Evolutionary conservation across 2,113 vertebrate genomes (phyloP).

Genomic region (Pterocles gutturalis): DNA sequence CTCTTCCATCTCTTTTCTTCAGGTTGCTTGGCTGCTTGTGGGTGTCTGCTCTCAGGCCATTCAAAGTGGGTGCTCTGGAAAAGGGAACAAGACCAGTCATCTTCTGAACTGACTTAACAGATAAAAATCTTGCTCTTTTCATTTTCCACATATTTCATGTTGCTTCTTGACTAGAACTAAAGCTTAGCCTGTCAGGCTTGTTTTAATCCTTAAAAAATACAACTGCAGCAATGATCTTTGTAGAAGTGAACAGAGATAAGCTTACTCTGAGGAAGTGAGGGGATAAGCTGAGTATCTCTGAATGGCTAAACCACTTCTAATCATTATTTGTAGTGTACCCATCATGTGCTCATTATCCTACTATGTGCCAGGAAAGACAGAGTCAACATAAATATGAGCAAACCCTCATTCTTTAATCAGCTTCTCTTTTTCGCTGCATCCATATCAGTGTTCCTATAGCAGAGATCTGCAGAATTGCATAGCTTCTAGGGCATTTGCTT

Average conservation of each 20-base stretch:
- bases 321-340: background rate
- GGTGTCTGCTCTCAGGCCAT: background rate
- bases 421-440: background rate
- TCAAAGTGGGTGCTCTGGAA: background rate
- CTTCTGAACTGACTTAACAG: background rate
- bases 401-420: background rate
- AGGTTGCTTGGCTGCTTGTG: background rate
- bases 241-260: conserved; percentile 45
- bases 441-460: background rate
- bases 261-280: background rate
- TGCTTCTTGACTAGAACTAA: conserved; percentile 9
- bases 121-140: background rate
- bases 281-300: background rate
- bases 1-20: background rate
- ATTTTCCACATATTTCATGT: background rate
- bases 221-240: background rate
- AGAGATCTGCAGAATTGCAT: background rate
- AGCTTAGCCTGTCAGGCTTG: background rate
- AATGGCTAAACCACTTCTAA: conserved; percentile 16
- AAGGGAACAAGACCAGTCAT: background rate
- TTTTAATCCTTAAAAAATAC: conserved; percentile 51
- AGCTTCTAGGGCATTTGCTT: background rate
- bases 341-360: background rate
- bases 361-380: background rate
- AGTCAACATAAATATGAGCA: background rate